Percentiles rank a stretch among this genome's conserved stretches.
phyloP scores from a whole-genome alignment of 2,797 vertebrate genomes.

The Enteromius thamalakanensis region DNA sequence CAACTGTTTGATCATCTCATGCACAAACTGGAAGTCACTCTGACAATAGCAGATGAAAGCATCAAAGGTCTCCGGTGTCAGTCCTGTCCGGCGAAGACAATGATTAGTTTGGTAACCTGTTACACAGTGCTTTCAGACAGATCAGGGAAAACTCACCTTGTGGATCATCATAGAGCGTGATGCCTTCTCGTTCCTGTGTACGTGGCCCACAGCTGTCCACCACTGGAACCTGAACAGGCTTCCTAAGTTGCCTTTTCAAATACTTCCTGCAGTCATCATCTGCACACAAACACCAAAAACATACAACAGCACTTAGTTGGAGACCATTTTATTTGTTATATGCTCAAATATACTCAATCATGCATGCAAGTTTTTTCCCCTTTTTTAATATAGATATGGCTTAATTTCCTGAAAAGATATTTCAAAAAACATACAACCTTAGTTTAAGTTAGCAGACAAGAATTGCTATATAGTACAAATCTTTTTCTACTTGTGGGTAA shows the following conservation, averaged over 20 bases:
- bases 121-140: background rate
- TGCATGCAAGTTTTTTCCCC: no score
- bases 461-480: background rate
- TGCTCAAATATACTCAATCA: background rate
- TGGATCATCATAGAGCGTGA: slow-evolving; percentile 85
- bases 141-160: slow-evolving; percentile 66
- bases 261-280: slow-evolving; percentile 87
- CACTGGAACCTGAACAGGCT: slow-evolving; percentile 87
- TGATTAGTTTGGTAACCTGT: background rate
- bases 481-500: background rate
- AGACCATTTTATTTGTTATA: background rate
- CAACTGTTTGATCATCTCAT: slow-evolving; percentile 92
- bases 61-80: slow-evolving; percentile 87
- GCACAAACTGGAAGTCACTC: slow-evolving; percentile 89
- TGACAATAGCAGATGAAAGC: slow-evolving; percentile 98
- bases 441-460: background rate
- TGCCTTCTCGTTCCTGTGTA: slow-evolving; percentile 71
- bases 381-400: background rate
- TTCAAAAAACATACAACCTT: background rate
- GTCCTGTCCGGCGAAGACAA: slow-evolving; percentile 66
- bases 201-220: slow-evolving; percentile 87
- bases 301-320: background rate
- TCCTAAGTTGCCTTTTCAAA: slow-evolving; percentile 70
- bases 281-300: slow-evolving; percentile 60
- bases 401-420: background rate